Base-by-base conservation (phyloP, 1,140 invertebrate genomes). In the Thereuonema tuberculata region DNA sequence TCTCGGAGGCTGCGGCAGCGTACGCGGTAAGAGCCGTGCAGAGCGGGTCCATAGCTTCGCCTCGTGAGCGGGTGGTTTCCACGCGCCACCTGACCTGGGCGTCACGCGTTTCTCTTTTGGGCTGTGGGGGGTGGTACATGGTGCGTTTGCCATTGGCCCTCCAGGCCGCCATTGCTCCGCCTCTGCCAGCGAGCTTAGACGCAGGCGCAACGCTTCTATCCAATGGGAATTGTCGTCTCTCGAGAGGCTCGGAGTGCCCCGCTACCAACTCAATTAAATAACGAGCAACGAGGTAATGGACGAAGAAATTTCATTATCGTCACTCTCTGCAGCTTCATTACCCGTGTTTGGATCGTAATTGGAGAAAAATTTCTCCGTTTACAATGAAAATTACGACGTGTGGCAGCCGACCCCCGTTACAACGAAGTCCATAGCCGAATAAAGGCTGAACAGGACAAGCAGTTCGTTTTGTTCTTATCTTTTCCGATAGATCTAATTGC, bases 221-320 rank as follows among this genome's bases (percentile, higher is more conserved):
- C 31, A 37, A 37, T 37, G 31, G 31, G 31, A 37, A 9, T 5
- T 5, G 5, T 9, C 5, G 5, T 20, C 5, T n/a, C 9, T 21
- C 5, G 48, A 21, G 48, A 5, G 24, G 48, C 37, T 43, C 12
- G 37, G 12, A 43, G 12, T 12, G 12, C 37, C 31, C 31, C 31
- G 5, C 31, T 50, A 5, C 9, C 5, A 55, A 55, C 28, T 55
- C 53, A 55, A 55, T 55, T 55, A 55, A 55, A 26, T 55, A 26
- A 2, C 53, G 14, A 14, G 28, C 53, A 55, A 55, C 53, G 53
- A 55, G 53, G 53, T 55, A 55, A 55, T 55, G 53, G 53, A 26
- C 53, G 53, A 21, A 14, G 28, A 55, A 55, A 55, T 55, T 55
- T 55, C 53, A 55, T 55, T 55, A 55, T 55, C 53, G 28, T 55